phyloP scores from a whole-genome alignment of 2,113 vertebrate species.

The Myotis yumanensis region DNA sequence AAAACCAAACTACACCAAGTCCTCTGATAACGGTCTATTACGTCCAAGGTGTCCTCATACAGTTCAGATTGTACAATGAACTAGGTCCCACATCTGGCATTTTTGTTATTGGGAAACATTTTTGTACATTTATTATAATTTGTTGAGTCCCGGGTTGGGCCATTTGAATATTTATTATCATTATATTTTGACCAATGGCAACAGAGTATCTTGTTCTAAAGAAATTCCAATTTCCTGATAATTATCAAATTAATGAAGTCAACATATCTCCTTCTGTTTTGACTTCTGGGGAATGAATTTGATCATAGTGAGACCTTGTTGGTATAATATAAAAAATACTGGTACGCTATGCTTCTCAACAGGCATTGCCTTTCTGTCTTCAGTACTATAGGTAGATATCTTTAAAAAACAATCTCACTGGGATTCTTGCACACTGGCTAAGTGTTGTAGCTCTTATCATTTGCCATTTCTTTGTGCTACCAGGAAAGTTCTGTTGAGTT shows the following conservation, averaged over 20 bases:
- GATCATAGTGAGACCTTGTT: not conserved
- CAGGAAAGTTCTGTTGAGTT: not conserved
- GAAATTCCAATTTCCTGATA: not conserved
- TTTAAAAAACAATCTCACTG: not conserved
- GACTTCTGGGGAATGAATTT: not conserved
- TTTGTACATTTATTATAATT: not conserved
- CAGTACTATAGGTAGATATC: not conserved
- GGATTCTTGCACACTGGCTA: not conserved
- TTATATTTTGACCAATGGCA: not conserved
- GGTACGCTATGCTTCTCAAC: not conserved
- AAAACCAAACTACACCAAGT: not conserved
- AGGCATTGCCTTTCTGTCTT: not conserved
- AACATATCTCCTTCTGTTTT: not conserved
- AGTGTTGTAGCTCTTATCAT: not conserved
- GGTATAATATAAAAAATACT: not conserved
- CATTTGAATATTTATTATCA: not conserved
- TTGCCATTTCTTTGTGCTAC: not conserved
- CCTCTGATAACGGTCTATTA: not conserved
- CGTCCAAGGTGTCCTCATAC: not conserved
- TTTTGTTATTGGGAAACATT: not conserved
- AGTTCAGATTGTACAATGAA: not conserved
- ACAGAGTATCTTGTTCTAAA: not conserved
- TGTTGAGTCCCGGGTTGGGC: not conserved
- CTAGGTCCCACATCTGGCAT: not conserved
- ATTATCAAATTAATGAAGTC: not conserved